Evolutionary conservation across 2,113 vertebrate genomes (phyloP).

Genomic region (Arvicanthis niloticus): DNA sequence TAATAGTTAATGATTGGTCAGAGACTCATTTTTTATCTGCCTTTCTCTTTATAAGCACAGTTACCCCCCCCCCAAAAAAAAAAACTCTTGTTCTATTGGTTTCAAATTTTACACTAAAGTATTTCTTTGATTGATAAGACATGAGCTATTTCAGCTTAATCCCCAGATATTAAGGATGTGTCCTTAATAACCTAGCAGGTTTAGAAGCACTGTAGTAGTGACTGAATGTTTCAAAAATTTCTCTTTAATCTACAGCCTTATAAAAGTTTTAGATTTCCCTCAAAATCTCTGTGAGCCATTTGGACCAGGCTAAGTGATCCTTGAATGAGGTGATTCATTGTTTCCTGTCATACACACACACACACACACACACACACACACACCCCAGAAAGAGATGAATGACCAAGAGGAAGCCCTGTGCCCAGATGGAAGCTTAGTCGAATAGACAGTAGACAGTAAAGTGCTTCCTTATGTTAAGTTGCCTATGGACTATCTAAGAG

Average conservation of each 20-base stretch:
- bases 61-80: slow-evolving; percentile 17
- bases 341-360: slow-evolving; percentile 72
- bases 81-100: background rate
- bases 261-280: slow-evolving; percentile 38
- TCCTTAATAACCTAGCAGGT: slow-evolving; percentile 2
- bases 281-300: slow-evolving; percentile 32
- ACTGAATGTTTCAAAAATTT: background rate
- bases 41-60: slow-evolving; percentile 43
- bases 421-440: slow-evolving; percentile 41
- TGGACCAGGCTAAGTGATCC: slow-evolving; percentile 50
- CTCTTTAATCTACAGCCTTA: background rate
- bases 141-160: background rate
- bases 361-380: slow-evolving; percentile 42
- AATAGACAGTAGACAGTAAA: slow-evolving; percentile 23
- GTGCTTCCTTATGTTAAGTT: slow-evolving; percentile 12
- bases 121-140: slow-evolving; percentile 14
- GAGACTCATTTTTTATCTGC: background rate
- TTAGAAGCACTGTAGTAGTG: background rate
- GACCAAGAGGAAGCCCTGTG: slow-evolving; percentile 49
- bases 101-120: background rate
- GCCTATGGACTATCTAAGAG: slow-evolving; percentile 3
- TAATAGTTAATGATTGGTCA: background rate
- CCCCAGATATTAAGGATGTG: background rate
- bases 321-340: slow-evolving; percentile 74
- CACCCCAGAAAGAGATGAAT: slow-evolving; percentile 69